Conservation (phyloP, 2,888 invertebrate genomes). For the Elysia crispata region DNA sequence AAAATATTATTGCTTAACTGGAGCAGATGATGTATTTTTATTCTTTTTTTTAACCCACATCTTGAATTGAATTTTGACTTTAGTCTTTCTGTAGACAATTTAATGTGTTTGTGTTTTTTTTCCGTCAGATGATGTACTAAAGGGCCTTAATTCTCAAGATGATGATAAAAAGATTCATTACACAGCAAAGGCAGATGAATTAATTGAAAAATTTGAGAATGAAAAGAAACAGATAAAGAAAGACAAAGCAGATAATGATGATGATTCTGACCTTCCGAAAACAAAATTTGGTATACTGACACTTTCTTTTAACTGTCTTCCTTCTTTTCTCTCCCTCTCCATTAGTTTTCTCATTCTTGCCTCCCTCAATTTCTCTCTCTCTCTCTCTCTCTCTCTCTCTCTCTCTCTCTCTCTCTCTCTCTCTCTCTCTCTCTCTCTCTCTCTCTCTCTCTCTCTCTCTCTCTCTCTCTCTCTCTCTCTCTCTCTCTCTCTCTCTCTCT, state of each 20-base stretch:
- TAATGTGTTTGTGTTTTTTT: not conserved
- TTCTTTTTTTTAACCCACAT: too few species aligned
- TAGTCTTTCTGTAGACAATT: not conserved
- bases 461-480: too few species aligned
- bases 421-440: constrained; percentile 11
- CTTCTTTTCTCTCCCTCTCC: constrained; percentile 6
- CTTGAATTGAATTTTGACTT: not conserved
- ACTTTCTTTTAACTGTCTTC: too few species aligned
- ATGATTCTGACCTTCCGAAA: constrained; percentile 58
- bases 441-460: not conserved
- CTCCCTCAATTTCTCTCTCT: constrained; percentile 6
- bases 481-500: too few species aligned
- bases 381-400: not conserved
- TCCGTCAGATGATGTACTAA: constrained; percentile 66
- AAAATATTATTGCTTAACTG: too few species aligned
- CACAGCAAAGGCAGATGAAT: constrained; percentile 66
- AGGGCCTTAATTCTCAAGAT: constrained; percentile 65
- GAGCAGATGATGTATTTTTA: too few species aligned
- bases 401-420: not conserved
- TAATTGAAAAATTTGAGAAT: constrained; percentile 56
- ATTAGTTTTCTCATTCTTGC: not conserved
- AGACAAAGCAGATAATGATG: constrained; percentile 51
- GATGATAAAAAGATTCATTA: constrained; percentile 58
- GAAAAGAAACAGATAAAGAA: constrained; percentile 47
- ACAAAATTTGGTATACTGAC: constrained; percentile 62